Evolutionary conservation across 2,797 vertebrate genomes (phyloP).

Genomic region (Novumbra hubbsi): DNA sequence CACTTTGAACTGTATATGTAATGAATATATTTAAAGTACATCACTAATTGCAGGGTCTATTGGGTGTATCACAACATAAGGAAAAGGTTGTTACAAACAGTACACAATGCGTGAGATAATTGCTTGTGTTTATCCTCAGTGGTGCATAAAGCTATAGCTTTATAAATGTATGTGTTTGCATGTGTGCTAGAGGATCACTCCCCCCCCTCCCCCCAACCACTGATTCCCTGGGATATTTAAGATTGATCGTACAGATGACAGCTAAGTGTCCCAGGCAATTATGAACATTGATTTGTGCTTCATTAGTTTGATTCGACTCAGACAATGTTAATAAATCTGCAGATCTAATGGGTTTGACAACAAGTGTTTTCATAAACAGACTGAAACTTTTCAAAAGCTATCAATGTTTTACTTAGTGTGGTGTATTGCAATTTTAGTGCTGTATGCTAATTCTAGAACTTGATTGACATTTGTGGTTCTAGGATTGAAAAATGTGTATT

Average conservation of each 20-base stretch:
- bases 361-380: not conserved
- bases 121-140: conserved; percentile 20
- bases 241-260: conserved; percentile 63
- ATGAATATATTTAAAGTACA: not conserved
- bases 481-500: conserved; percentile 50
- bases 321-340: not conserved
- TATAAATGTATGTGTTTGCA: not conserved
- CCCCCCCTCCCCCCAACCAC: conserved; percentile 44
- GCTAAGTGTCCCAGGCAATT: conserved; percentile 58
- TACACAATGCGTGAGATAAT: not conserved
- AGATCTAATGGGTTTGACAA: not conserved
- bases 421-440: not conserved
- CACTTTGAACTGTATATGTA: not conserved
- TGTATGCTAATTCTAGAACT: not conserved
- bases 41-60: not conserved
- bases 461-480: not conserved
- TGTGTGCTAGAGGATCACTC: conserved; percentile 50
- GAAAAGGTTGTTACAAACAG: not conserved
- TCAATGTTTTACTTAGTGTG: not conserved
- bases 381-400: not conserved
- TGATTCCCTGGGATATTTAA: conserved; percentile 53
- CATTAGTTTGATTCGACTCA: conserved; percentile 34
- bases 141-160: conserved; percentile 9
- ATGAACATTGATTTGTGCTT: conserved; percentile 60
- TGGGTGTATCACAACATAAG: not conserved